Conservation (phyloP, 2,797 vertebrate species). For the Acestrorhynchus altus region DNA sequence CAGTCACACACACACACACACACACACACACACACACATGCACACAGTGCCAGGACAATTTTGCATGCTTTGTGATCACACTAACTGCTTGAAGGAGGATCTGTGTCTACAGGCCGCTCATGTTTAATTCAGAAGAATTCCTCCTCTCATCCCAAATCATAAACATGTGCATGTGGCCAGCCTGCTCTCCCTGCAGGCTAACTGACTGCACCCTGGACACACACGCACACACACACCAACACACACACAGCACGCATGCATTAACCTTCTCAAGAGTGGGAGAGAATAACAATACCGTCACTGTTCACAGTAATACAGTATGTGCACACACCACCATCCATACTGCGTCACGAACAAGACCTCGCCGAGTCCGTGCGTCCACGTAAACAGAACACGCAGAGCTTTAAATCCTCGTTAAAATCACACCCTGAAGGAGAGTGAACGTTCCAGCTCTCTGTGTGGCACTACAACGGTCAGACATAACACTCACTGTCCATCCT, state of each 20-base stretch:
- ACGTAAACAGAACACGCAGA: background rate
- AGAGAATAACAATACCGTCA: constrained; percentile 39
- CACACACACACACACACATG: background rate
- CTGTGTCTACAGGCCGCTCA: constrained; percentile 40
- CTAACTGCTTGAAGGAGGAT: constrained; percentile 25
- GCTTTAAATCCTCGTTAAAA: too few species aligned
- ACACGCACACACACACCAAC: constrained; percentile 4
- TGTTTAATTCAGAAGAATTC: constrained; percentile 54
- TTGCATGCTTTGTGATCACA: background rate
- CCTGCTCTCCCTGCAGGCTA: constrained; percentile 25
- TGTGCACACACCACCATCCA: background rate
- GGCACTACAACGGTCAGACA: too few species aligned
- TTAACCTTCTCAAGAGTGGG: constrained; percentile 54
- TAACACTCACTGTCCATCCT: too few species aligned
- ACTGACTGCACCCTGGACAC: constrained; percentile 38
- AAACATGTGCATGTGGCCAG: constrained; percentile 40
- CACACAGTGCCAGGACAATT: background rate
- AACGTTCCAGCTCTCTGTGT: too few species aligned
- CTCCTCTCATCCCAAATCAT: constrained; percentile 45
- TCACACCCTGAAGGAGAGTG: too few species aligned
- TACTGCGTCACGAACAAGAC: constrained; percentile 11
- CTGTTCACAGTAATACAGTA: constrained; percentile 28
- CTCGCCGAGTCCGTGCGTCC: background rate
- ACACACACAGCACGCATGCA: constrained; percentile 41
- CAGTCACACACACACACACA: background rate